Evolutionary conservation across 2,888 invertebrate genomes (phyloP).

Genomic region (Andrena hattorfiana): DNA sequence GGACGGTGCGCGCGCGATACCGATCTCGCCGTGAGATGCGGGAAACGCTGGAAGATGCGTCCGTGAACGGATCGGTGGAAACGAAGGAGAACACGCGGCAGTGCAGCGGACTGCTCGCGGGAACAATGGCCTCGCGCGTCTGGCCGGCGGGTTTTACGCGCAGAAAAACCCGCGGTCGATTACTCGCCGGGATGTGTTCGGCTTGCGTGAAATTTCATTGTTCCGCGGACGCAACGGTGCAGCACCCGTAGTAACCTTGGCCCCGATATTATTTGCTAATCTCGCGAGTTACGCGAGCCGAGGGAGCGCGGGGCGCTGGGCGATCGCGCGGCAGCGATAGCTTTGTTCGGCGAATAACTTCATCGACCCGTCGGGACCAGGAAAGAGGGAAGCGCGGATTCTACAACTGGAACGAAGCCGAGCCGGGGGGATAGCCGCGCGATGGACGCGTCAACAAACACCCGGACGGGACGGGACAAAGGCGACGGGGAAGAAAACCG

Average conservation of each 20-base stretch:
- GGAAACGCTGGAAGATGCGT: constrained; percentile 70
- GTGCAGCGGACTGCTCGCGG: constrained; percentile 8
- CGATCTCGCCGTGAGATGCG: constrained; percentile 75
- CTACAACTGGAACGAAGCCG: constrained; percentile 33
- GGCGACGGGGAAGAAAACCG: not conserved
- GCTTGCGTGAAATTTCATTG: constrained; percentile 74
- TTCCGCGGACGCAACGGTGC: constrained; percentile 66
- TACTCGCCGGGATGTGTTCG: constrained; percentile 58
- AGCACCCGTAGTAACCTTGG: constrained; percentile 80
- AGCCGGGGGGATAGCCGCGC: not conserved
- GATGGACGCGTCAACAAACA: constrained; percentile 17
- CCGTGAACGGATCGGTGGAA: constrained; percentile 70
- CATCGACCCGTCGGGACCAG: constrained; percentile 49
- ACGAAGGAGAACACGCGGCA: constrained; percentile 61
- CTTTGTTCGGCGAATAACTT: constrained; percentile 65
- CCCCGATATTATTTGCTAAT: constrained; percentile 81
- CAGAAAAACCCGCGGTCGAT: constrained; percentile 57
- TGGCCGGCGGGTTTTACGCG: constrained; percentile 75
- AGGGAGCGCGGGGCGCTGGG: constrained; percentile 26
- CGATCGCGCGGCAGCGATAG: constrained; percentile 56
- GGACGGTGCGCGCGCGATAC: constrained; percentile 44
- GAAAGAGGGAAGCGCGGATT: constrained; percentile 50
- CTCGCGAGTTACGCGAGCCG: constrained; percentile 63
- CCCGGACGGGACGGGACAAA: not conserved
- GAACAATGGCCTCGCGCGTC: constrained; percentile 68